phyloP scores from a whole-genome alignment of 2,797 vertebrate species.

The Sphenopsis melanotis region DNA sequence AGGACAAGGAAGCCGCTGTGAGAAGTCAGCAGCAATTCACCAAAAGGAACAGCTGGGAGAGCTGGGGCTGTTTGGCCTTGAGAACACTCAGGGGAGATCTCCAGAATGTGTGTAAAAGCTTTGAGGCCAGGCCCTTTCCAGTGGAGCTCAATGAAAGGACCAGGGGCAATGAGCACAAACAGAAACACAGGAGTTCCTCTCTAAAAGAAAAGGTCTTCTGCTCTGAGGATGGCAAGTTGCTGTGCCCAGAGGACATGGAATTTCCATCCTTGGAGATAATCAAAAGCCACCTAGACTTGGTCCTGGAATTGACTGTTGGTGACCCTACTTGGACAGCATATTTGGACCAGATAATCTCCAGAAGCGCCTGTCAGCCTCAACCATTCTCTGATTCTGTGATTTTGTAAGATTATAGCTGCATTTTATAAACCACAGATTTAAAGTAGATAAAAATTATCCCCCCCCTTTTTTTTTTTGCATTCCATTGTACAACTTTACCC shows the following conservation, averaged over 20 bases:
- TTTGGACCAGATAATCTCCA: not conserved
- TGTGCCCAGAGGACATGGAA: fast-evolving
- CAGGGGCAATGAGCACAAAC: not conserved
- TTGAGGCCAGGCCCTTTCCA: not conserved
- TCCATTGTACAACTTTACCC: not conserved
- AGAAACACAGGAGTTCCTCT: not conserved
- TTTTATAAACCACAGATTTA: not conserved
- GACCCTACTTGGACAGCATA: not conserved
- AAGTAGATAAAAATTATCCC: not conserved
- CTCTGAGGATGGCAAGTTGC: not conserved
- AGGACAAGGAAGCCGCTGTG: not conserved
- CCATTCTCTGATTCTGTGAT: not conserved
- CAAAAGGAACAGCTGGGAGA: not conserved
- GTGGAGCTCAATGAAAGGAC: too few species aligned
- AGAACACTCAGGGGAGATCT: not conserved
- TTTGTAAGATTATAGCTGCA: not conserved
- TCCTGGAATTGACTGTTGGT: not conserved
- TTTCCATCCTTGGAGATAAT: not conserved
- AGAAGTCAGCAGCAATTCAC: not conserved
- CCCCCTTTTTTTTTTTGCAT: not conserved
- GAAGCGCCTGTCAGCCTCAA: not conserved
- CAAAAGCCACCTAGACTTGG: not conserved
- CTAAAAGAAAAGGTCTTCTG: not conserved
- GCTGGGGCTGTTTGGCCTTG: not conserved
- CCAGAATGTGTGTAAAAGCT: fast-evolving